Percentiles rank a stretch among this genome's conserved stretches.
Evolutionary conservation across 2,888 invertebrate species (phyloP).

Genomic region (Lamellibrachia satsuma): DNA sequence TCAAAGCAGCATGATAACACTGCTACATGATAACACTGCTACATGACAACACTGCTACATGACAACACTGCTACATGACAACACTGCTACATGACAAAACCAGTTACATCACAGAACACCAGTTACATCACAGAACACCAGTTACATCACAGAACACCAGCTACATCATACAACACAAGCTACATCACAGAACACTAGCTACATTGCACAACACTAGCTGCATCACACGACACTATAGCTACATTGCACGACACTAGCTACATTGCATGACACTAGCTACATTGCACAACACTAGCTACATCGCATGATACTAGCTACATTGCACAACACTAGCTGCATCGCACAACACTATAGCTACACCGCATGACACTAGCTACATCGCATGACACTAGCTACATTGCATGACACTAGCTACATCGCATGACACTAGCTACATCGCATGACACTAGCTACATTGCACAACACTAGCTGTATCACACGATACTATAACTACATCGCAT

Average conservation of each 20-base stretch:
- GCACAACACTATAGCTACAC: neutral
- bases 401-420: neutral
- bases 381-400: neutral
- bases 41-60: neutral
- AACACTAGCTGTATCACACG: too few relatives aligned
- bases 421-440: neutral
- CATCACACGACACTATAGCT: neutral
- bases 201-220: neutral
- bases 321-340: neutral
- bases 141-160: neutral
- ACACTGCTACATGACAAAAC: neutral
- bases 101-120: neutral
- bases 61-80: neutral
- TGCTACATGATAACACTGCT: neutral
- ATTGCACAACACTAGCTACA: neutral
- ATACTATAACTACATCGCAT: too few relatives aligned
- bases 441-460: too few relatives aligned
- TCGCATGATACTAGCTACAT: neutral
- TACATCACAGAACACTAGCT: neutral
- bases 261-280: neutral
- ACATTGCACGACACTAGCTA: neutral
- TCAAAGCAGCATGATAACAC: constrained; percentile 21
- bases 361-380: neutral
- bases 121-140: neutral
- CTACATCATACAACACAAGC: neutral